Base-by-base conservation (phyloP, 2,888 invertebrate genomes). In the Saturnia pavonia region DNA sequence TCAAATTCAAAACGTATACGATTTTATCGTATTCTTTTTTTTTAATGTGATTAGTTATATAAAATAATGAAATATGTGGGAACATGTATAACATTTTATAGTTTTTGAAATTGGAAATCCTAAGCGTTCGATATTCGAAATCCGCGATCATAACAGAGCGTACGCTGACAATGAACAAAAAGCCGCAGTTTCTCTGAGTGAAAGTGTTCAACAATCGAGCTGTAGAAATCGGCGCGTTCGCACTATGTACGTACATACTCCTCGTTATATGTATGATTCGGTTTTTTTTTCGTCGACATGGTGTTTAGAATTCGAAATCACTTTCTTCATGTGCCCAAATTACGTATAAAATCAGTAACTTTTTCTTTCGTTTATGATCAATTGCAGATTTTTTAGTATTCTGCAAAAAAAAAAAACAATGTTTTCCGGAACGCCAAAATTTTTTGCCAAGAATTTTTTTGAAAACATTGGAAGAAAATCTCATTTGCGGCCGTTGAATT, bases 131-230 rank as follows among this genome's bases (percentile, higher is more conserved):
- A 82, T 81, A 85, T 86, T 85, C 81, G 82, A 86, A 85, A 87
- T 85, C 85, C 81, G 83, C 83, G 80, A 83, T 77, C 79, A 79
- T 77, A 78, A 78, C 78, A 69, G 73, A 73, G 75, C 72, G 74
- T 77, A 76, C 79, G 79, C 81, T 84, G 85, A 88, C 88, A 89
- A 88, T 88, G 88, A 82, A 88, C 88, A 91, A 92, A 91, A 92
- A 91, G 88, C 87, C 79, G 79, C 87, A 85, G 91, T 93, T 93
- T 92, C 93, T 87, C 92, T 85, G 84, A 90, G 93, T 91, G 93
- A 93, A 93, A 93, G 93, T 93, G 87, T 85, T 83, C 77, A 87
- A 87, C 89, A 87, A 87, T 86, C 84, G 85, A 78, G 80, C 80
- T 68, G 84, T 88, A 89, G 88, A 89, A 89, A 89, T 89, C 88